Evolutionary conservation across 2,888 invertebrate genomes (phyloP).

Genomic region (Eupithecia subfuscata): DNA sequence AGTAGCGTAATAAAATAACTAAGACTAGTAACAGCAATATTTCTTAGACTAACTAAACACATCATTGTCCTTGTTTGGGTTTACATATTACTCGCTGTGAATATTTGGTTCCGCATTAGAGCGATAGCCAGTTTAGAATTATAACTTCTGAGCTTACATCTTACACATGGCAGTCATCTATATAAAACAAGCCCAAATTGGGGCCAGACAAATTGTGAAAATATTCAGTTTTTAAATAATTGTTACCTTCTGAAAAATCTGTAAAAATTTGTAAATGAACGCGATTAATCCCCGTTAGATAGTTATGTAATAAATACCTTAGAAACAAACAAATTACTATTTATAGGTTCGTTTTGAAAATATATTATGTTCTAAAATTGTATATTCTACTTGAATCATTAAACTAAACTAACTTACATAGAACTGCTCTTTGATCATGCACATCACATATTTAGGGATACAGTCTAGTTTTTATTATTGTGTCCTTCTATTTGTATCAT

Average conservation of each 20-base stretch:
- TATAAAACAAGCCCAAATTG: background rate
- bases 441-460: too few species aligned
- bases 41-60: background rate
- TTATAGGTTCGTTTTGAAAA: background rate
- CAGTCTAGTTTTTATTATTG: too few species aligned
- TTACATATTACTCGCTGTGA: background rate
- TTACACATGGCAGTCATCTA: background rate
- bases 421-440: too few species aligned
- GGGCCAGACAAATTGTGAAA: background rate
- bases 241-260: too few species aligned
- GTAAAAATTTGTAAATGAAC: too few species aligned
- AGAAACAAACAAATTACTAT: background rate
- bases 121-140: background rate
- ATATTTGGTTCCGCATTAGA: background rate
- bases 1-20: slow-evolving; percentile 49
- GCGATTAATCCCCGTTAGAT: too few species aligned
- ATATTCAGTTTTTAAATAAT: too few species aligned
- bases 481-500: too few species aligned
- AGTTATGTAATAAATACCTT: background rate
- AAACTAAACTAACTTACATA: too few species aligned
- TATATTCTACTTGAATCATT: background rate
- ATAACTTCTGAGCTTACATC: background rate
- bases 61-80: slow-evolving; percentile 25
- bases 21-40: slow-evolving; percentile 21
- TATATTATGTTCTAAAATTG: background rate